Percentiles rank a stretch among this genome's conserved stretches.
These are phyloP conservation scores for Laticauda laticaudata DNA, from an alignment of 2,113 vertebrate species.

Conservation along the genomic window DNA sequence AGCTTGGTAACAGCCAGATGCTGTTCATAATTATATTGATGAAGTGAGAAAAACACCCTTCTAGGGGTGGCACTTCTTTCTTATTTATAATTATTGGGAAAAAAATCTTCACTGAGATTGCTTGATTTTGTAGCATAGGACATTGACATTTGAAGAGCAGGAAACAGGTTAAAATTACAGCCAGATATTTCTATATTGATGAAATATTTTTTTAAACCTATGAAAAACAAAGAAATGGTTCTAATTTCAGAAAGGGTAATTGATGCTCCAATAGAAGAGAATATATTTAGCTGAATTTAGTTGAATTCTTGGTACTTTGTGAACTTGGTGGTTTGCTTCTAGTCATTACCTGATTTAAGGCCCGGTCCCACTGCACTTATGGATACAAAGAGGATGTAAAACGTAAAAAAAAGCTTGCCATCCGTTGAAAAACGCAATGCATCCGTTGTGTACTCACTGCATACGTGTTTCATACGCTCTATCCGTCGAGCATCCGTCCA, in stretches of 20 bases:
- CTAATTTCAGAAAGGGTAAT: slow-evolving; percentile 21
- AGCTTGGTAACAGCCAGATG: neutral
- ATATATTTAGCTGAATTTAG: no score
- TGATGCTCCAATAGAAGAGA: neutral
- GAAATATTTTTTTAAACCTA: slow-evolving; percentile 26
- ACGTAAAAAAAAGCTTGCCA: no score
- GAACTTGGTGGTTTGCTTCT: no score
- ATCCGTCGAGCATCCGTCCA: no score
- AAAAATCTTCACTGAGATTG: neutral
- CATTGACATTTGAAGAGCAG: slow-evolving; percentile 16
- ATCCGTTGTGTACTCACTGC: no score
- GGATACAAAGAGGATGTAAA: no score
- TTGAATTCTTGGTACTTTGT: no score
- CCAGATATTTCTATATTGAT: neutral
- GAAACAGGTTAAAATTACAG: slow-evolving; percentile 11
- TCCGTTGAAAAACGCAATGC: no score
- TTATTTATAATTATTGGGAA: slow-evolving; percentile 6
- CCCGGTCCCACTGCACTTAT: no score
- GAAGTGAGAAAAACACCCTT: neutral
- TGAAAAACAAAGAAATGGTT: neutral
- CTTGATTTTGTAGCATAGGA: slow-evolving; percentile 32
- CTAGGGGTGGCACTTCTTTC: neutral
- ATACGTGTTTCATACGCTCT: no score
- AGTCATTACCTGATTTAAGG: no score
- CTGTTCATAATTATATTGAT: neutral